Percentiles rank a stretch among this genome's conserved stretches.
Evolutionary conservation across 2,113 vertebrate species (phyloP).

Genomic region (Bufo gargarizans): DNA sequence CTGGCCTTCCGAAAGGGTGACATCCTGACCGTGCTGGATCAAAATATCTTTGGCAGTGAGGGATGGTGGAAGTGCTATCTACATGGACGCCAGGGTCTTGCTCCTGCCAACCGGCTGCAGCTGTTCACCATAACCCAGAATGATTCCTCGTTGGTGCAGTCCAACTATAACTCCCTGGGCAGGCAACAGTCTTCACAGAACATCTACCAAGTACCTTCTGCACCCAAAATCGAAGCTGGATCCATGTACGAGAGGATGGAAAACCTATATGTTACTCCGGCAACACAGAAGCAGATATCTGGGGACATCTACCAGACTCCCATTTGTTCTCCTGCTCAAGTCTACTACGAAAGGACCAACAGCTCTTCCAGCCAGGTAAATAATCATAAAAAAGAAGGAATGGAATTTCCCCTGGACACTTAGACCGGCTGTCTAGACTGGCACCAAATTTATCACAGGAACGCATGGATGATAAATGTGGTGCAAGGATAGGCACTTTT

Average conservation of each 20-base stretch:
- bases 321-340: conserved; percentile 63
- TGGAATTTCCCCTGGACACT: too few species aligned
- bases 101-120: conserved; percentile 88
- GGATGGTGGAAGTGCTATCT: conserved; percentile 94
- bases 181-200: conserved; percentile 6
- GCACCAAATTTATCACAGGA: too few species aligned
- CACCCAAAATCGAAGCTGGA: background rate
- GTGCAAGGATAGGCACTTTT: too few species aligned
- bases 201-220: conserved; percentile 77
- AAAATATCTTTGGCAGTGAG: conserved; percentile 72
- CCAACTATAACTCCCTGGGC: rapidly evolving
- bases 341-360: conserved; percentile 68
- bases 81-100: conserved; percentile 83
- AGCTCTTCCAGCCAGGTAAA: conserved; percentile 72
- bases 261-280: conserved; percentile 73
- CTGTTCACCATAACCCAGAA: conserved; percentile 65
- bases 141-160: conserved; percentile 9
- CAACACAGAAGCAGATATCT: background rate
- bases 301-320: conserved; percentile 65
- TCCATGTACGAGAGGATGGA: conserved; percentile 81
- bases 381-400: background rate
- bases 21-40: conserved; percentile 83
- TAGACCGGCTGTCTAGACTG: too few species aligned
- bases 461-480: too few species aligned
- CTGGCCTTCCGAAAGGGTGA: conserved; percentile 88